Evolutionary conservation across 2,113 vertebrate genomes (phyloP).

Genomic region (Dicerorhinus sumatrensis): DNA sequence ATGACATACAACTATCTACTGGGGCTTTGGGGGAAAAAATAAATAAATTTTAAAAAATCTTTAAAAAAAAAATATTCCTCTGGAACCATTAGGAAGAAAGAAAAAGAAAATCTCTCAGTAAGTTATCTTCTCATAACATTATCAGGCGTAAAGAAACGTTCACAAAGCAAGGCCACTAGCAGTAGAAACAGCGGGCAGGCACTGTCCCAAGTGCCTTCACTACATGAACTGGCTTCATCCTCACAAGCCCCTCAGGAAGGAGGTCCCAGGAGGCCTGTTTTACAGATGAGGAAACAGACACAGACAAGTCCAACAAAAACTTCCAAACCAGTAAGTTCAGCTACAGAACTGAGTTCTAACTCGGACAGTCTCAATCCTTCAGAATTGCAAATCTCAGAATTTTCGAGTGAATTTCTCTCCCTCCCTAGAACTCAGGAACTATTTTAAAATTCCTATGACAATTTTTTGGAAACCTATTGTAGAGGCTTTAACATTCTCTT

Average conservation of each 20-base stretch:
- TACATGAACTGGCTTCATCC: background rate
- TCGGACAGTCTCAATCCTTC: background rate
- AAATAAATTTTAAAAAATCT: no score
- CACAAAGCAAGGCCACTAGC: background rate
- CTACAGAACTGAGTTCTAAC: background rate
- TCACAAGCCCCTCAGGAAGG: background rate
- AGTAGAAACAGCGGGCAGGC: background rate
- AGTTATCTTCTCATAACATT: background rate
- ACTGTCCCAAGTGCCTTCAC: rapidly evolving
- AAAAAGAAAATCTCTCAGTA: background rate
- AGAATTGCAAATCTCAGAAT: background rate
- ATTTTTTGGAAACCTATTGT: background rate
- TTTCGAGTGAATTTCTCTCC: background rate
- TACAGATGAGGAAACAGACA: background rate
- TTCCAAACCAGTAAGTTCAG: background rate
- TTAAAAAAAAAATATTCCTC: no score
- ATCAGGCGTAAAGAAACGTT: background rate
- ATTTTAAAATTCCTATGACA: background rate
- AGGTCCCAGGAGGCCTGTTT: background rate
- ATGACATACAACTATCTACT: no score
- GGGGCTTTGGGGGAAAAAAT: no score
- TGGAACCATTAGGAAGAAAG: background rate
- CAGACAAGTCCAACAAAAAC: background rate
- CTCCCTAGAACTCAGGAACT: background rate
- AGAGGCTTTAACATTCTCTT: background rate